Percentiles rank a stretch among this genome's conserved stretches.
These are phyloP conservation scores for Terrapene triunguis DNA, from an alignment of 2,113 vertebrate species.

Conservation along the genomic window DNA sequence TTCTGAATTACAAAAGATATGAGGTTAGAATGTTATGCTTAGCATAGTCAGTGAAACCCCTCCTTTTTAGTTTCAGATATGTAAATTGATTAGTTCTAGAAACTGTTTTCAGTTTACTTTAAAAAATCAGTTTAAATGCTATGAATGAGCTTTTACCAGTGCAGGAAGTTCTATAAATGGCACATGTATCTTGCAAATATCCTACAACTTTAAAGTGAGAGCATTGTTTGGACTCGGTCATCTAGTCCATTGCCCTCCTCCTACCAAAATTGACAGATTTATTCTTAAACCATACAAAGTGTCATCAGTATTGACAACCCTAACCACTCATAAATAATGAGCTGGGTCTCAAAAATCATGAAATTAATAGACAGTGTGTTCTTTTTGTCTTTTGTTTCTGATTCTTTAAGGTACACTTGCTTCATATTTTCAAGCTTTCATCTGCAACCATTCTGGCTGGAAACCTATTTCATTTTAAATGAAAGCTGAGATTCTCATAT, in stretches of 20 bases:
- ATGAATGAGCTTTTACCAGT: neutral
- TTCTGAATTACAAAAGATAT: neutral
- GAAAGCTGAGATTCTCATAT: neutral
- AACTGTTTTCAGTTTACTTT: neutral
- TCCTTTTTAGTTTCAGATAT: neutral
- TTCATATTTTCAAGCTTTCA: neutral
- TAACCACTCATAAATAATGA: neutral
- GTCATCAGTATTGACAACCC: neutral
- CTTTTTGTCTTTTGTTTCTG: neutral
- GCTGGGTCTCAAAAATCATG: neutral
- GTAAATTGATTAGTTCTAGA: neutral
- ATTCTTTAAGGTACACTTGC: neutral
- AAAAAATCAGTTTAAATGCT: neutral
- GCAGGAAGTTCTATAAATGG: neutral
- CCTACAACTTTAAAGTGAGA: neutral
- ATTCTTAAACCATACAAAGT: neutral
- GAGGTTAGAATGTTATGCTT: neutral
- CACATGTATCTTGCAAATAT: neutral
- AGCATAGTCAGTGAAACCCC: neutral
- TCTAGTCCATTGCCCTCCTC: neutral
- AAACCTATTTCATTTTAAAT: neutral
- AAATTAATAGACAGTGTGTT: neutral
- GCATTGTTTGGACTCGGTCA: neutral
- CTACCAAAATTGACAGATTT: neutral
- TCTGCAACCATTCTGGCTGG: neutral